Evolutionary conservation across 2,113 vertebrate species (phyloP), one percentile per base, ranked within the genome.

Genomic region (Clarias gariepinus): DNA sequence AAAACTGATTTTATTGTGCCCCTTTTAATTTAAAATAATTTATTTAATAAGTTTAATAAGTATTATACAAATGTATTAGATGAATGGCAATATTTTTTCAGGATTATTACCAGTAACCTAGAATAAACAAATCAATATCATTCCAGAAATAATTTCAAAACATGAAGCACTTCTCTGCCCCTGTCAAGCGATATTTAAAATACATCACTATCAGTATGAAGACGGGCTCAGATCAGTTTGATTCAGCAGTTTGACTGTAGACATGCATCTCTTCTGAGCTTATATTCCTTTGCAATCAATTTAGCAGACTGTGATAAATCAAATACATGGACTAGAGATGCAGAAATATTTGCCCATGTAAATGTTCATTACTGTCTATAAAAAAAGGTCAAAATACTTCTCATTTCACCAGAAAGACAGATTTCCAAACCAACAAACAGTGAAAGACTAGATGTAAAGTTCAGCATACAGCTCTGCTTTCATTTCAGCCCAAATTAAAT

Each of bases 401-500:
- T 57, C 28, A 76, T 74, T 87, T 71, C 64, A 69, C 64, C 82
- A 76, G 47, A 28, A 76, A 85, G 79, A 79, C 80, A 88, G 84
- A 78, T 82, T 85, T 68, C 71, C 83, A 88, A 77, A n/a, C 60
- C 85, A 80, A 76, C 23, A 77, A 64, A 36, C 64, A 60, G 23
- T 41, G 69, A 81, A 25, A 21, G 25, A 10, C n/a, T 77, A 84
- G 68, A 60, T 57, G 66, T 33, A 77, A 61, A 90, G 66, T 88
- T 86, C 63, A 83, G 57, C 23, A 47, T 69, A 77, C 25, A 4
- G 82, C 82, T 69, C n/a, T 58, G 71, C 55, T 87, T 84, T 85
- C 71, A 88, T 85, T 84, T 77, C 28, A 10, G 28, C 82, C 63
- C 53, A 61, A 87, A 87, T 87, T 21, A 81, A 71, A 85, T 86